phyloP scores from a whole-genome alignment of 2,888 invertebrate species.

The Chromoteleia sp. region DNA sequence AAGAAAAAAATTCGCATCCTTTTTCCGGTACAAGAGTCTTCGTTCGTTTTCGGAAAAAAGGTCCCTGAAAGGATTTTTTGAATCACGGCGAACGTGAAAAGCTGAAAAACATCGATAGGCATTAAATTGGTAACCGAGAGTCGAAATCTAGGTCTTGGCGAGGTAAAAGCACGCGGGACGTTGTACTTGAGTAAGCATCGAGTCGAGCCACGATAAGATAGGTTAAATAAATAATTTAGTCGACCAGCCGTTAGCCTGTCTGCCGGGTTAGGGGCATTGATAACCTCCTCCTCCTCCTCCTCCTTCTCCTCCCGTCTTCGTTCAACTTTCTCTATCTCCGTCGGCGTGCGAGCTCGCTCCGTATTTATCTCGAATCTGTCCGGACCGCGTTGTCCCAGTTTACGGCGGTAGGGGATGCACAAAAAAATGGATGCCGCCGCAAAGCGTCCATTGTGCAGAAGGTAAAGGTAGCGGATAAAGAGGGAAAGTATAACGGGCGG shows the following conservation, averaged over 20 bases:
- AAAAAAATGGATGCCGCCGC: constrained; percentile 70
- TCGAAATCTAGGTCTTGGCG: constrained; percentile 43
- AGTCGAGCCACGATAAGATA: constrained; percentile 78
- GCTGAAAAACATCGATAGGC: constrained; percentile 22
- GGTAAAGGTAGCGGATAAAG: constrained; percentile 53
- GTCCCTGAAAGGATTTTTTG: constrained; percentile 4
- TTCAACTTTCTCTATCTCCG: constrained; percentile 39
- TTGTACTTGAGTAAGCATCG: constrained; percentile 75
- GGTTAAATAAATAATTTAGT: constrained; percentile 83
- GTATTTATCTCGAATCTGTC: constrained; percentile 80
- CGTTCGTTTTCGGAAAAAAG: constrained; percentile 3
- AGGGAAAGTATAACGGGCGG: constrained; percentile 29
- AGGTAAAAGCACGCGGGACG: constrained; percentile 67
- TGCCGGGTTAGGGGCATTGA: constrained; percentile 77
- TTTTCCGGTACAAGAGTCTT: background rate
- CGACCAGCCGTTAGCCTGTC: constrained; percentile 78
- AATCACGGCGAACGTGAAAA: constrained; percentile 4
- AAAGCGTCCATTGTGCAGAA: constrained; percentile 56
- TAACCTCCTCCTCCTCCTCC: constrained; percentile 82
- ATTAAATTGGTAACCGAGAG: constrained; percentile 36
- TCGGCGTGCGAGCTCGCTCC: constrained; percentile 58
- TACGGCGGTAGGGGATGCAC: constrained; percentile 68
- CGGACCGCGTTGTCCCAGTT: constrained; percentile 75
- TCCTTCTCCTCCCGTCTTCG: constrained; percentile 73
- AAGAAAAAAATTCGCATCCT: background rate